Conservation (phyloP, 2,888 invertebrate genomes). For the Lycaena phlaeas region DNA sequence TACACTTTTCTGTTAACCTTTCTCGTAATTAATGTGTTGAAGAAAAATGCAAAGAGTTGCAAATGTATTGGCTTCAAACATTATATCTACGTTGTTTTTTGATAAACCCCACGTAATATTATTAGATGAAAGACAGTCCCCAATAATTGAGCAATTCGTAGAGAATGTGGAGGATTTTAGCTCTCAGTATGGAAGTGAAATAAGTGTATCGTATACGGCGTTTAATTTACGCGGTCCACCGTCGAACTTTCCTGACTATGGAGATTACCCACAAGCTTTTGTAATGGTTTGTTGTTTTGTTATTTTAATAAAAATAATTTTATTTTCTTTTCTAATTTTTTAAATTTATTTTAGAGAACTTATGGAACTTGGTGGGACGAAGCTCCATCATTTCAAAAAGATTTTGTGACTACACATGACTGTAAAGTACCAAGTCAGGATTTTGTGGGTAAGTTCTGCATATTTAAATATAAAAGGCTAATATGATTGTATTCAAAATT, state of each 20-base stretch:
- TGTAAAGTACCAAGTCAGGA: conserved; percentile 80
- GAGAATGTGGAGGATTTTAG: conserved; percentile 86
- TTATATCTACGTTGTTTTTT: conserved; percentile 56
- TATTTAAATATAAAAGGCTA: no score
- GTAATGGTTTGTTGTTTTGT: conserved; percentile 79
- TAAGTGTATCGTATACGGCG: conserved; percentile 90
- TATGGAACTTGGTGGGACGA: conserved; percentile 90
- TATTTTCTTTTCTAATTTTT: conserved; percentile 11
- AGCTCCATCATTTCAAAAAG: conserved; percentile 79
- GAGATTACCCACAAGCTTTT: conserved; percentile 92
- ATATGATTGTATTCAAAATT: no score
- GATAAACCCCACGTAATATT: conserved; percentile 42
- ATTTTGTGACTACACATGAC: conserved; percentile 83
- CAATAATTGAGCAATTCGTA: conserved; percentile 83
- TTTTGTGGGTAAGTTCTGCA: conserved; percentile 79
- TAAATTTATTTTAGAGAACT: conserved; percentile 74
- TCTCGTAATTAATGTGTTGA: neutral
- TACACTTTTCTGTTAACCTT: no score
- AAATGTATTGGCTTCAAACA: no score
- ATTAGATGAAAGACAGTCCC: conserved; percentile 41
- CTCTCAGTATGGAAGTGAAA: conserved; percentile 91
- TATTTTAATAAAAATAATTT: conserved; percentile 8
- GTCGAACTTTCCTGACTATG: conserved; percentile 89
- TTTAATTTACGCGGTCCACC: conserved; percentile 89
- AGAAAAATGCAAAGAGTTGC: conserved; percentile 56